phyloP scores from a whole-genome alignment of 2,888 invertebrate genomes.

The Hirtodrosophila alboralis region DNA sequence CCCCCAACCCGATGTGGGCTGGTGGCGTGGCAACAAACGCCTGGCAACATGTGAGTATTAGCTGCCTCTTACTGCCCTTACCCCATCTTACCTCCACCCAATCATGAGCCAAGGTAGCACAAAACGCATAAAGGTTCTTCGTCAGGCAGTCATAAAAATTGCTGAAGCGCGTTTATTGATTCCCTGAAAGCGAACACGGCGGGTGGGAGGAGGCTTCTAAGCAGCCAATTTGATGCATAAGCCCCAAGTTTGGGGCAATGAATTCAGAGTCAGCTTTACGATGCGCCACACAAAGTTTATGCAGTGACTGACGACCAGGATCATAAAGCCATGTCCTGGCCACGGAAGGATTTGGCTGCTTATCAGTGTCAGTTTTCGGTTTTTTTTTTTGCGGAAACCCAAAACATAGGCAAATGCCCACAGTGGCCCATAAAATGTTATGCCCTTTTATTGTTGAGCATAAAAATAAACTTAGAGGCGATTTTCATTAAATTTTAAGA shows the following conservation, averaged over 20 bases:
- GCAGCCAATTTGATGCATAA: conserved; percentile 69
- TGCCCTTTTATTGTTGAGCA: conserved; percentile 63
- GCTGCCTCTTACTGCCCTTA: not conserved
- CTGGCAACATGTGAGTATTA: conserved; percentile 85
- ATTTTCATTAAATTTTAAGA: conserved; percentile 69
- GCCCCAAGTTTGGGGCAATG: conserved; percentile 19
- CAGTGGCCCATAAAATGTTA: conserved; percentile 48
- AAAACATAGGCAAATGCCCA: conserved; percentile 46
- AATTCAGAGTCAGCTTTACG: conserved; percentile 50
- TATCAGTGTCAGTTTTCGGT: conserved; percentile 56
- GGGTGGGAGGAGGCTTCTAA: conserved; percentile 32
- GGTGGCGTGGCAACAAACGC: conserved; percentile 91
- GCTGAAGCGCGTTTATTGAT: conserved; percentile 71
- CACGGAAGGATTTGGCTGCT: conserved; percentile 57
- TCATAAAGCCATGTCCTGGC: conserved; percentile 50
- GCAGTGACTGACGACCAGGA: conserved; percentile 59
- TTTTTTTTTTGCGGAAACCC: no score
- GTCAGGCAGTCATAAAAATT: conserved; percentile 57
- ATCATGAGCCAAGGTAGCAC: conserved; percentile 44
- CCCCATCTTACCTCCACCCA: conserved; percentile 10
- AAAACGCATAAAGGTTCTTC: conserved; percentile 42
- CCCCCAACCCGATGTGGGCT: conserved; percentile 92
- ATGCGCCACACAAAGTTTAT: conserved; percentile 71
- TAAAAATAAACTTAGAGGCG: conserved; percentile 66
- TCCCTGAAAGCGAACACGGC: conserved; percentile 19